Base-by-base conservation (phyloP, 2,797 vertebrate genomes). In the Balearica regulorum region DNA sequence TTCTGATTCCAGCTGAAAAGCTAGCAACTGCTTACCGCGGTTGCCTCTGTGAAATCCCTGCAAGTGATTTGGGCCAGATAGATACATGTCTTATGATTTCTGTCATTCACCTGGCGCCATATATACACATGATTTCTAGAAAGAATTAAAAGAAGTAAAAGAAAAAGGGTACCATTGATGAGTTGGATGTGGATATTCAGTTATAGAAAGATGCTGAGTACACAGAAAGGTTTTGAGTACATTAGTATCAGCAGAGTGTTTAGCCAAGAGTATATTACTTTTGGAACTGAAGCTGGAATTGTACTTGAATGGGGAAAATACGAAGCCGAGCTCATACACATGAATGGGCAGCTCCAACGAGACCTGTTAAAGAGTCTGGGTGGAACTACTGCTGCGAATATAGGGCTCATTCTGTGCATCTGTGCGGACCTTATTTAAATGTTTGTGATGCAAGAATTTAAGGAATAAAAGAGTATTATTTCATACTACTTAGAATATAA, bases 231-330 rank as follows among this genome's bases (percentile, higher is more conserved):
- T 77, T 83, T 44, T 43, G 89, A 61, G 55, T 66, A 33, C 26
- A 2, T 83, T 43, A 80, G 78, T 87, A 78, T 80, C 84, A 83
- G 60, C 57, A 71, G 77, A 51, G 48, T 39, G 48, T 71, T 89
- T 94, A 48, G 68, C 89, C 81, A 92, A 60, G 53, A 49, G 11
- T 35, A 9, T 75, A 35, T 61, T 91, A 57, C 89, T 61, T 96
- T 81, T 85, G 94, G 84, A 94, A 62, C 43, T 39, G 66, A 76
- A 78, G 64, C 49, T 93, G 89, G 71, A 87, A 35, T 81, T 78
- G 48, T 75, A 18, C 29, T 86, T 57, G 77, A 88, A 71, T 54
- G 82, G 84, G 54, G 64, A 76, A 89, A 83, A 89, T 35, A 55
- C 0, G 5, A 29, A 73, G 86, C 35, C 13, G 57, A 55, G 64